These are phyloP conservation scores for Brachylomia viminalis DNA, from an alignment of 2,888 invertebrate species.

Conservation along the genomic window DNA sequence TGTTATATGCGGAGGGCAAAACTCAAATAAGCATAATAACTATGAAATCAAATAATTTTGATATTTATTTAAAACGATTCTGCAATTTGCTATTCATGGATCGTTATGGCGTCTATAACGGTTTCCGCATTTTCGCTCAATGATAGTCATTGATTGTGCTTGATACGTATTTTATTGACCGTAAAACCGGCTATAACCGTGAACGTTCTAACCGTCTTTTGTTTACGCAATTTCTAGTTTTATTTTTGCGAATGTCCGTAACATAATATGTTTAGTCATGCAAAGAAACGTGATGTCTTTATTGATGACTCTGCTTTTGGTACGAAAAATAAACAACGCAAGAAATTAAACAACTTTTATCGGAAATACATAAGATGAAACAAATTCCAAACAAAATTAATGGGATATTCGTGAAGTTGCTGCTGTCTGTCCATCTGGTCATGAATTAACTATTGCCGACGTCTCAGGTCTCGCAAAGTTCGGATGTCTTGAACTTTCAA, in stretches of 20 bases:
- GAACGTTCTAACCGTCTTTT: constrained; percentile 69
- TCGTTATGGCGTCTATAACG: constrained; percentile 65
- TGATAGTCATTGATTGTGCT: constrained; percentile 77
- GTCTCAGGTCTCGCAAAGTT: constrained; percentile 33
- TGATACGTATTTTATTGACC: constrained; percentile 74
- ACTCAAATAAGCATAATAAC: too few relatives aligned
- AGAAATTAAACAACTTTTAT: constrained; percentile 26
- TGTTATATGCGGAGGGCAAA: too few relatives aligned
- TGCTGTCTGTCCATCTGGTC: constrained; percentile 14
- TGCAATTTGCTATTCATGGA: constrained; percentile 60
- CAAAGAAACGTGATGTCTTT: constrained; percentile 60
- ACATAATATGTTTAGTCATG: constrained; percentile 61
- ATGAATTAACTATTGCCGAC: constrained; percentile 42
- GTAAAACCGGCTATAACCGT: constrained; percentile 73
- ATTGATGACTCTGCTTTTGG: constrained; percentile 52
- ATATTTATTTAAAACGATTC: constrained; percentile 39
- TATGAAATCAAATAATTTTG: constrained; percentile 9
- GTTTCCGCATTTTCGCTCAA: constrained; percentile 69
- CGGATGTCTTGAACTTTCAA: constrained; percentile 35
- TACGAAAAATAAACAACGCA: constrained; percentile 46
- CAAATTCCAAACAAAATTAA: background rate
- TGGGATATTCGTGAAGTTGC: background rate
- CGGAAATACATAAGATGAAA: constrained; percentile 2
- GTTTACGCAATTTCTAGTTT: constrained; percentile 70
- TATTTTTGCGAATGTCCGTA: constrained; percentile 68